Base-by-base conservation (phyloP, 1,140 invertebrate species). In the Glomeris maerens region DNA sequence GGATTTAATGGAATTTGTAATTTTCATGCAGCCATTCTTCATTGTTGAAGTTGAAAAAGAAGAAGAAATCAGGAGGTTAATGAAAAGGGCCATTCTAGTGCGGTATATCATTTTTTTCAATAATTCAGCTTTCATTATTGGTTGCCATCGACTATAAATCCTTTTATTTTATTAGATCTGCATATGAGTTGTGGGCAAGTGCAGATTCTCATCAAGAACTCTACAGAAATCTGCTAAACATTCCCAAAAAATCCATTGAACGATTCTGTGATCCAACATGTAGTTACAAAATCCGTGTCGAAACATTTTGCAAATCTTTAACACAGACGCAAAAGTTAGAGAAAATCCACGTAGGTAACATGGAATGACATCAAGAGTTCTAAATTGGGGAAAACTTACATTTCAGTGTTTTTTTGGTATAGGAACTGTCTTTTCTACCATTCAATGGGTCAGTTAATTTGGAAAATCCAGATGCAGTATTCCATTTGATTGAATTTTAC, bases 401-500 rank as follows among this genome's bases (percentile, higher is more conserved):
- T 17, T 27, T 29, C 47, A 45, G 42, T 17, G 17, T 26, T 49
- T 17, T 10, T 59, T 59, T 60, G 46, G 60, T 71, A 53, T 62
- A 89, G 84, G 69, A 73, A 54, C 82, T 94, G 60, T 76, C 69
- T 57, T 92, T 87, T 65, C 64, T 94, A 49, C 81, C 84, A 2
- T 67, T 91, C 26, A 65, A 81, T 63, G 90, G 89, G 1, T 68
- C 74, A 40, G 84, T 94, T 0, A 79, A 82, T 57, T 69, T 96
- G 20, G 84, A 81, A 57, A 74, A 83, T 68, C 87, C 90, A n/a
- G 79, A 86, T 59, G 70, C 80, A 14, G 78, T 69, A 51, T 76
- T 91, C 53, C 77, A 78, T 57, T 82, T 89, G 53, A 75, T 93
- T 53, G 89, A 94, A 64, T 89, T 85, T 69, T 94, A 87, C 75